These are phyloP conservation scores for Lepidurus couesii DNA, from an alignment of 1,140 invertebrate species.

Conservation along the genomic window DNA sequence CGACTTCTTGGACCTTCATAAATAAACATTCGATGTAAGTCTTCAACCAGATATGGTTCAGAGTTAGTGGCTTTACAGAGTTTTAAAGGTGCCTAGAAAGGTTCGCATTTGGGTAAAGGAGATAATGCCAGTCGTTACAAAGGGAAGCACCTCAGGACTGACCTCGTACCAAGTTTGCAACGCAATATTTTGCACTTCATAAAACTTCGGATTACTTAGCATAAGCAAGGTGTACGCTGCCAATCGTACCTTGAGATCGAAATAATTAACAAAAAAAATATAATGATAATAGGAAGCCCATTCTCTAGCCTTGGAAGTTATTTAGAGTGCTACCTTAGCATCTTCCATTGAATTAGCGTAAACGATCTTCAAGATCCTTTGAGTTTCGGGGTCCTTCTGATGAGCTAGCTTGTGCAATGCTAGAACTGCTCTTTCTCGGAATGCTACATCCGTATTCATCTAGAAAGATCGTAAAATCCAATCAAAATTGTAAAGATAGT, in stretches of 20 bases:
- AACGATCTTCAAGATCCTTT: background rate
- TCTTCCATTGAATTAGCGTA: background rate
- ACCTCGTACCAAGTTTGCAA: background rate
- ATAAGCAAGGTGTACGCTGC: background rate
- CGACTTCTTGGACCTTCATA: background rate
- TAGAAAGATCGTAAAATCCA: background rate
- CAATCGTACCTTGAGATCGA: background rate
- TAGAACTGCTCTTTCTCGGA: background rate
- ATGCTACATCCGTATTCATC: background rate
- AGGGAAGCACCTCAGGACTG: background rate
- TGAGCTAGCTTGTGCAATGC: conserved; percentile 2
- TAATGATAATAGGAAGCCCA: background rate
- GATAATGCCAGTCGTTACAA: background rate
- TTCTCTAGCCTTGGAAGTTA: too few species aligned
- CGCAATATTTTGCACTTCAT: background rate
- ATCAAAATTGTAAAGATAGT: background rate
- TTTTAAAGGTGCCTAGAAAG: background rate
- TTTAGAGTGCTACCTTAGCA: background rate
- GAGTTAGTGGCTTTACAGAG: background rate
- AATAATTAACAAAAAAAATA: background rate
- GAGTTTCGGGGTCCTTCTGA: background rate
- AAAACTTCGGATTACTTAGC: background rate
- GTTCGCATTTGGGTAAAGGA: background rate
- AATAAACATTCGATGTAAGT: background rate
- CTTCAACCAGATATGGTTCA: too few species aligned